A percentile compares a stretch with the other conserved stretches of the same genome.
Conservation (phyloP, 2,888 invertebrate species). For the Tipula unca region DNA sequence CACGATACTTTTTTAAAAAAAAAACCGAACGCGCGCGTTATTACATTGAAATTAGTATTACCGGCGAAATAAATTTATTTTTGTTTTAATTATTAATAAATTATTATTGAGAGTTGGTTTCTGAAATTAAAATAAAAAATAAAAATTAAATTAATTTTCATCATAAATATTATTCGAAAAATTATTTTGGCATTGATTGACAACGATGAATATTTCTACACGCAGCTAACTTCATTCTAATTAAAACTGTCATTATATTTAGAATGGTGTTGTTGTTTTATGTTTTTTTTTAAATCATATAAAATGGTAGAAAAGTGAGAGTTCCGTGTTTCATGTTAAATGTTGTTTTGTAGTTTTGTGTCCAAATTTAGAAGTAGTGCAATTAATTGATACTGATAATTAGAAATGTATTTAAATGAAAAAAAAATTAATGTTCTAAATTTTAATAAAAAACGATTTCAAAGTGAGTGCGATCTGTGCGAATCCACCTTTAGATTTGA, state of each 20-base stretch:
- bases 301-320: not conserved
- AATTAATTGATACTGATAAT: not conserved
- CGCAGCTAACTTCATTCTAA: not conserved
- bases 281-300: not conserved
- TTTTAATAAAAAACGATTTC: not conserved
- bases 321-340: not conserved
- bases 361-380: not conserved
- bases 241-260: not conserved
- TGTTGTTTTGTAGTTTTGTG: not conserved
- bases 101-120: constrained; percentile 8
- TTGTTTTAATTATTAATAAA: not conserved
- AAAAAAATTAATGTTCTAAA: not conserved
- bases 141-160: not conserved
- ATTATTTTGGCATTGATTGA: not conserved
- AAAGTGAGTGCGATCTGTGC: no score
- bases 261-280: not conserved
- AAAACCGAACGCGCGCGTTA: not conserved
- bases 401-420: not conserved
- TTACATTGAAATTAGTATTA: not conserved
- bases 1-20: not conserved
- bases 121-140: not conserved
- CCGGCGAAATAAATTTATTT: not conserved
- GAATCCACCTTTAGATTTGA: not conserved
- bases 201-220: not conserved
- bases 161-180: not conserved